Percentiles rank a stretch among this genome's conserved stretches.
Evolutionary conservation across 2,888 invertebrate species (phyloP).

Genomic region (Tyria jacobaeae): DNA sequence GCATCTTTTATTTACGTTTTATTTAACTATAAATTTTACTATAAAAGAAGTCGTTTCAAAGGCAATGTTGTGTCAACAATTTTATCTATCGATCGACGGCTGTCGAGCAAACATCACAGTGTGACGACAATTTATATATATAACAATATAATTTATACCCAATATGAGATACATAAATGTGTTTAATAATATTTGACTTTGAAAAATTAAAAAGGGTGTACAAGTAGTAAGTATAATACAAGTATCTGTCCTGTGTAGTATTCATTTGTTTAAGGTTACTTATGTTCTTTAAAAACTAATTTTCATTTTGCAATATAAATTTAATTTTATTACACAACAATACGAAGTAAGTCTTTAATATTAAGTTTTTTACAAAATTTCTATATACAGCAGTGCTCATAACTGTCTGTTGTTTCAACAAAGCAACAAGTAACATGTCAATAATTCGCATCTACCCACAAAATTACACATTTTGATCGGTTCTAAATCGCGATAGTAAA

Average conservation of each 20-base stretch:
- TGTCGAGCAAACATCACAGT: not conserved
- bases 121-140: too few relatives aligned
- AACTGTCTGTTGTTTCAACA: too few relatives aligned
- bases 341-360: not conserved
- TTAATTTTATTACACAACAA: not conserved
- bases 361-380: not conserved
- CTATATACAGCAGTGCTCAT: not conserved
- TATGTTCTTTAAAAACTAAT: not conserved
- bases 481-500: constrained; percentile 12
- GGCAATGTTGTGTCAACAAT: not conserved
- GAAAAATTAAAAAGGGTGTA: not conserved
- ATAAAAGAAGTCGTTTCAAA: not conserved
- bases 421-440: not conserved
- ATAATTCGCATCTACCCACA: not conserved
- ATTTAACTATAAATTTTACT: too few relatives aligned
- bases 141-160: too few relatives aligned
- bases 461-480: not conserved
- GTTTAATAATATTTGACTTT: too few relatives aligned
- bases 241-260: not conserved
- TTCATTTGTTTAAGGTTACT: not conserved
- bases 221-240: not conserved
- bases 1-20: too few relatives aligned
- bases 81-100: not conserved
- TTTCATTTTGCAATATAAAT: not conserved
- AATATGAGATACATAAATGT: too few relatives aligned